phyloP scores from a whole-genome alignment of 2,888 invertebrate genomes.

The Drosophila picticornis region DNA sequence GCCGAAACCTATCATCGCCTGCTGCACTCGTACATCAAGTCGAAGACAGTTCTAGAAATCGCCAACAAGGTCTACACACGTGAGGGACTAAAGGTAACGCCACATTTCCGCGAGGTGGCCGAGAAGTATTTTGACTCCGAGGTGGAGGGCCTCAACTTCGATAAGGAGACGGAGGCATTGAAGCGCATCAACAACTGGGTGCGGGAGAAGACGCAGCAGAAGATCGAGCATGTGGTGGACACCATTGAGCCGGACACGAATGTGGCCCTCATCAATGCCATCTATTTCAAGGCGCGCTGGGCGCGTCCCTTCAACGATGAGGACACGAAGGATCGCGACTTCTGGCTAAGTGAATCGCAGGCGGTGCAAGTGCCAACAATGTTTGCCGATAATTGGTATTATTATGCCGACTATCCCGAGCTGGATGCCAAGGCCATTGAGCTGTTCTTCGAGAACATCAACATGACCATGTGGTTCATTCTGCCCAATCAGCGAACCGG shows the following conservation, averaged over 20 bases:
- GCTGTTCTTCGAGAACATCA: conserved; percentile 90
- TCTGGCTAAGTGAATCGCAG: conserved; percentile 87
- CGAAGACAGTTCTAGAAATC: conserved; percentile 86
- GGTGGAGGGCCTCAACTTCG: conserved; percentile 89
- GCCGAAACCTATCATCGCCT: conserved; percentile 79
- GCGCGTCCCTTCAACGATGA: conserved; percentile 88
- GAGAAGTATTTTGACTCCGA: conserved; percentile 89
- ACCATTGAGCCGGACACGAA: conserved; percentile 87
- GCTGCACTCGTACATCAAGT: conserved; percentile 81
- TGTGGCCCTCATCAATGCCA: conserved; percentile 92
- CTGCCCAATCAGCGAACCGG: conserved; percentile 91
- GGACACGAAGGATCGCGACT: conserved; percentile 88
- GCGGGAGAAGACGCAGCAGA: conserved; percentile 91
- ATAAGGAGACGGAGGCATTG: conserved; percentile 86
- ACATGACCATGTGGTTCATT: conserved; percentile 91
- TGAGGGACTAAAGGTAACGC: conserved; percentile 86
- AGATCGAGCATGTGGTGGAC: conserved; percentile 92
- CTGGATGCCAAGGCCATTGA: conserved; percentile 88
- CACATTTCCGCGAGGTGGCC: conserved; percentile 87
- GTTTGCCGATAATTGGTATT: conserved; percentile 87
- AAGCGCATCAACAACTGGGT: conserved; percentile 93
- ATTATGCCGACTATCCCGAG: conserved; percentile 86
- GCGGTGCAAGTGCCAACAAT: conserved; percentile 89
- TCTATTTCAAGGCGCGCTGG: conserved; percentile 96
- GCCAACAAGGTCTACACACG: conserved; percentile 92